Evolutionary conservation across 2,888 invertebrate genomes (phyloP), one percentile per base, ranked within the genome.

Genomic region (Pomacea canaliculata): DNA sequence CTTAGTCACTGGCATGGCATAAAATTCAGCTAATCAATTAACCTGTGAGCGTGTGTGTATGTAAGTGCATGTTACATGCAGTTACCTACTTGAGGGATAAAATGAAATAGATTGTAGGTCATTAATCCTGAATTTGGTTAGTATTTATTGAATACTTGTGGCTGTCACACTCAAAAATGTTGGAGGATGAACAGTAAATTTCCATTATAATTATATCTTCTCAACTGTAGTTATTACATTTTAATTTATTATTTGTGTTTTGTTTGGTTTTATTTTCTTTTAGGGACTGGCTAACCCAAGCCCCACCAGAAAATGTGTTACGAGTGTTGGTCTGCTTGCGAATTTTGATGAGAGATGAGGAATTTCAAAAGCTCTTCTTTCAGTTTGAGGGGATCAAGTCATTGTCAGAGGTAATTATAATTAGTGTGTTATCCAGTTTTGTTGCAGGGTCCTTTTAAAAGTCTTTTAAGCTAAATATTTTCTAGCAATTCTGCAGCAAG

Each of bases 221-320:
- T 13, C 8, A 10, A 56, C 51, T 56, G 4, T 16, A 56, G 4
- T 56, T 56, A 56, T 7, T 56, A 8, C 10, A 56, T 63, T 19
- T 7, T 63, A 60, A 60, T n/a, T n/a, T n/a, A 12, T 63, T 63
- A 27, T 27, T 27, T 63, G 19, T 63, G 1, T 63, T 7, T 63
- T 2, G 8, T 56, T 73, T n/a, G 46, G 69, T 63, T 75, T 27
- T 19, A 60, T 76, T 67, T 62, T 18, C 23, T 82, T 84, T 1
- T 82, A 90, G 90, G 76, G 86, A 87, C 70, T 90, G 90, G 90
- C 85, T 85, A 71, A 78, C 78, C n/a, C 72, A 80, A 49, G 87
- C 89, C 23, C 85, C 87, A 18, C 85, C 87, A 70, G 88, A 89
- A 79, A 87, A 86, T 78, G 85, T 90, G 66, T 83, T 89, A 18